phyloP scores from a whole-genome alignment of 2,888 invertebrate species.

The Antheraea assamensis region DNA sequence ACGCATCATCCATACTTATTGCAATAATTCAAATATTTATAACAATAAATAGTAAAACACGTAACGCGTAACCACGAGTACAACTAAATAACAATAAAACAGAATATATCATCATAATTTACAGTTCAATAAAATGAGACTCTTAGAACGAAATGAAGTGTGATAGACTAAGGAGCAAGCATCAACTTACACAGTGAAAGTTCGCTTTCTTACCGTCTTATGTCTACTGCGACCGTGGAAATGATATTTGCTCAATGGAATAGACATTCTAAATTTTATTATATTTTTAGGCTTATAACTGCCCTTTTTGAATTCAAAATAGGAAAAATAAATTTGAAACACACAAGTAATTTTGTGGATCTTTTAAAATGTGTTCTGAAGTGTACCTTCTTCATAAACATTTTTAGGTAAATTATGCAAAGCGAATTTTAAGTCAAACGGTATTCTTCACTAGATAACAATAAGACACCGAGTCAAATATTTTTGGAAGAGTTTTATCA shows the following conservation, averaged over 20 bases:
- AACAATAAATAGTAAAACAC: no score
- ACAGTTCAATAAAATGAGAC: constrained; percentile 52
- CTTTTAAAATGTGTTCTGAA: neutral
- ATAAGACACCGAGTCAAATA: no score
- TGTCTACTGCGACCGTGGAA: constrained; percentile 54
- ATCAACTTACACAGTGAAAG: constrained; percentile 77
- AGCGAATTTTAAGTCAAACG: neutral
- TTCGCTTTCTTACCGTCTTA: constrained; percentile 73
- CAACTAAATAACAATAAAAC: neutral
- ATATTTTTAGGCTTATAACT: neutral
- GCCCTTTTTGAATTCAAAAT: neutral
- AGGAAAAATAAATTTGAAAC: neutral
- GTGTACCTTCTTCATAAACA: neutral
- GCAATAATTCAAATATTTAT: no score
- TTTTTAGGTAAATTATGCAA: neutral
- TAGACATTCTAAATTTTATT: constrained; percentile 31
- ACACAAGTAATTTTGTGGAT: neutral
- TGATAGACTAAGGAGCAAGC: constrained; percentile 73
- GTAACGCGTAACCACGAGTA: neutral
- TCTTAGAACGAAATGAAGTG: constrained; percentile 70
- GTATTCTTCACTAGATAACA: no score
- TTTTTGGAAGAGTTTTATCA: no score
- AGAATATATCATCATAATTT: constrained; percentile 36
- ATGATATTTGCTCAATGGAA: constrained; percentile 52
- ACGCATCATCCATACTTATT: no score